Evolutionary conservation across 2,113 vertebrate species (phyloP).

Genomic region (Spea multiplicata): DNA sequence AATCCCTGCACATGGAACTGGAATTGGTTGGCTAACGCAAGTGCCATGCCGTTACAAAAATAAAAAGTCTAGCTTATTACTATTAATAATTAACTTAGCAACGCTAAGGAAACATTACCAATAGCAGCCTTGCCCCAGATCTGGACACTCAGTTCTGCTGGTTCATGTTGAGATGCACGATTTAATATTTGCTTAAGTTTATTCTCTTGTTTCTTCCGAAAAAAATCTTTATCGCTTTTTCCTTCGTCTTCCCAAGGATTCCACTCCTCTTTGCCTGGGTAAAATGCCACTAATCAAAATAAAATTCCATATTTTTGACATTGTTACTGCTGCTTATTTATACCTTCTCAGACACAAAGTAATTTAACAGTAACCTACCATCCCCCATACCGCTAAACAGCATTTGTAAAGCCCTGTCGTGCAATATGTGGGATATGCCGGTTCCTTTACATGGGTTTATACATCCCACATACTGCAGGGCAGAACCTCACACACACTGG

Average conservation of each 20-base stretch:
- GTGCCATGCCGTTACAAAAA: too few relatives aligned
- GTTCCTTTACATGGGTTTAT: too few relatives aligned
- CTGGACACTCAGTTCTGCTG: slow-evolving; percentile 76
- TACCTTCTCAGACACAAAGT: too few relatives aligned
- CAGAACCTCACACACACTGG: too few relatives aligned
- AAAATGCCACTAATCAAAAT: slow-evolving; percentile 49
- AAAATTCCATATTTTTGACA: background rate
- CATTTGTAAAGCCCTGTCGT: too few relatives aligned
- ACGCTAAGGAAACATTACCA: slow-evolving; percentile 66
- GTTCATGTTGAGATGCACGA: slow-evolving; percentile 65
- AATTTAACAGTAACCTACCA: too few relatives aligned
- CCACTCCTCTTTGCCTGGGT: slow-evolving; percentile 75
- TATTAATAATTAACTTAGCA: background rate
- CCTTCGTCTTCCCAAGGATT: slow-evolving; percentile 94
- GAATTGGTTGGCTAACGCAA: too few relatives aligned
- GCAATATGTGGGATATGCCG: too few relatives aligned
- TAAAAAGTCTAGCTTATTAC: background rate
- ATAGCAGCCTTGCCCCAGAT: slow-evolving; percentile 97
- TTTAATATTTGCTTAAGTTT: slow-evolving; percentile 69
- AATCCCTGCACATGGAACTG: too few relatives aligned
- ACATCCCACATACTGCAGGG: too few relatives aligned
- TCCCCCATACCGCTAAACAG: too few relatives aligned
- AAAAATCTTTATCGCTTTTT: slow-evolving; percentile 68
- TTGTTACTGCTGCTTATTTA: too few relatives aligned
- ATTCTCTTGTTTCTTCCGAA: slow-evolving; percentile 70